phyloP scores from a whole-genome alignment of 2,113 vertebrate genomes.

The Lophura nycthemera region DNA sequence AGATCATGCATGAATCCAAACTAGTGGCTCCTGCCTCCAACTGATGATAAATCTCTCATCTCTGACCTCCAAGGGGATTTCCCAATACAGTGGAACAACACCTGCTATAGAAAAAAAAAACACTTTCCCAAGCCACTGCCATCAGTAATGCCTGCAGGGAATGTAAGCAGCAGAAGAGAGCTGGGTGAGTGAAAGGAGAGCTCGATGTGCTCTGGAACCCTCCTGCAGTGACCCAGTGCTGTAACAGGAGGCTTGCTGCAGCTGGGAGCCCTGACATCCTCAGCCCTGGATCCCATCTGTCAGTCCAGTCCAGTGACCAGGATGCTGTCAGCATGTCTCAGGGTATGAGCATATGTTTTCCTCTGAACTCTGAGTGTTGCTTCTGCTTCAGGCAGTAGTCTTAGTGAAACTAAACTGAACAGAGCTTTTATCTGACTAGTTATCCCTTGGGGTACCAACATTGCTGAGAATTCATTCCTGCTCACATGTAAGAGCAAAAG shows the following conservation, averaged over 20 bases:
- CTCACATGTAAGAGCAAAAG: not conserved
- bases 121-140: not conserved
- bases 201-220: not conserved
- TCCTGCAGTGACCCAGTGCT: not conserved
- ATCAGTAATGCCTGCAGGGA: not conserved
- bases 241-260: fast-evolving
- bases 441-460: not conserved
- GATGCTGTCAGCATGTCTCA: too few relatives aligned
- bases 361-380: not conserved
- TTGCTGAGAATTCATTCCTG: not conserved
- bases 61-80: not conserved
- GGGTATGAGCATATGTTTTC: not conserved
- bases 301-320: fast-evolving
- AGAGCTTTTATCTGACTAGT: not conserved
- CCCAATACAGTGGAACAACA: not conserved
- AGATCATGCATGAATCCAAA: not conserved
- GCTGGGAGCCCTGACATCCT: not conserved
- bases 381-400: not conserved
- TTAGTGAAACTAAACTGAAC: not conserved
- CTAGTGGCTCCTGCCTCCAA: not conserved
- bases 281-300: not conserved
- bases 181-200: not conserved
- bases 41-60: not conserved
- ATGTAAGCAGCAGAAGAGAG: not conserved
- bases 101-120: not conserved